Conservation (phyloP, 2,113 vertebrate genomes). For the Taurulus bubalis region DNA sequence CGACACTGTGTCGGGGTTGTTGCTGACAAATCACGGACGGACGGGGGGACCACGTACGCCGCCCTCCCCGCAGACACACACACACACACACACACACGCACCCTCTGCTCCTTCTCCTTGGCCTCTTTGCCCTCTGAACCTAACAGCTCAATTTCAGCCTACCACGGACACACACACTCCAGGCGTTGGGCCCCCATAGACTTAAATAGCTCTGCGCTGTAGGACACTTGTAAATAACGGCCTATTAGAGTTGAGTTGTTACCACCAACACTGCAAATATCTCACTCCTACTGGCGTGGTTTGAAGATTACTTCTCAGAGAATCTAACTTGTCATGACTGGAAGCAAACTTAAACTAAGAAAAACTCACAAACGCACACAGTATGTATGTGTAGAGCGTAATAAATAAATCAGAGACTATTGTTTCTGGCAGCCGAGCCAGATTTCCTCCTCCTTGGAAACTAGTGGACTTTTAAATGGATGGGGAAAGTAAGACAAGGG, state of each 20-base stretch:
- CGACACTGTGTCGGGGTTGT: conserved; percentile 15
- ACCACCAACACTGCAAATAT: conserved; percentile 38
- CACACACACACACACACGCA: conserved; percentile 18
- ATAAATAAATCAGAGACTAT: conserved; percentile 72
- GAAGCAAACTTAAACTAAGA: not conserved
- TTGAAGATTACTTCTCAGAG: conserved; percentile 8
- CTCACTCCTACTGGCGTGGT: not conserved
- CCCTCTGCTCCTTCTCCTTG: conserved; percentile 42
- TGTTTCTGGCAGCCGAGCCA: conserved; percentile 49
- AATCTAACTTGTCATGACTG: not conserved
- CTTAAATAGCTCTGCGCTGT: conserved; percentile 63
- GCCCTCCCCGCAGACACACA: too few species aligned
- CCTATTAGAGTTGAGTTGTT: conserved; percentile 45
- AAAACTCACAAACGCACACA: conserved; percentile 1
- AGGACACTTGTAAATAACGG: conserved; percentile 62
- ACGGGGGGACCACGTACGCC: not conserved
- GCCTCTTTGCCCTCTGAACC: conserved; percentile 67
- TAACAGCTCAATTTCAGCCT: conserved; percentile 75
- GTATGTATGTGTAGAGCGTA: not conserved
- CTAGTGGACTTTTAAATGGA: conserved; percentile 57
- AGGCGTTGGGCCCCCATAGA: conserved; percentile 36
- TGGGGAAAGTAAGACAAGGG: conserved; percentile 2
- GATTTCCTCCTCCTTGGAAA: conserved; percentile 49
- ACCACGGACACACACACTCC: conserved; percentile 34
- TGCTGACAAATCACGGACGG: conserved; percentile 33